Evolutionary conservation across 2,888 invertebrate species (phyloP).

Genomic region (Archaeoteleia sp.): DNA sequence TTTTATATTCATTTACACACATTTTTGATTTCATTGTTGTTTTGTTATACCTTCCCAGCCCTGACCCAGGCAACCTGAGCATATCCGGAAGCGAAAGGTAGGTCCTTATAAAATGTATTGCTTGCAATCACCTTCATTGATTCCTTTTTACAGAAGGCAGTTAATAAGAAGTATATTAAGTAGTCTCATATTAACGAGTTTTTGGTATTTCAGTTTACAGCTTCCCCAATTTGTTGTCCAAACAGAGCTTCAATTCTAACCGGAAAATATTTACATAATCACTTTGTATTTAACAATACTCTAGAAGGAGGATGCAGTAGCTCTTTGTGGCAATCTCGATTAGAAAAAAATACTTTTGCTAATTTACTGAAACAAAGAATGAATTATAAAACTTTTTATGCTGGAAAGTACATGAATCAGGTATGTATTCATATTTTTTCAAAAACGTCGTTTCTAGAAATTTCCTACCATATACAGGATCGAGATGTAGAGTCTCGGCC

Average conservation of each 20-base stretch:
- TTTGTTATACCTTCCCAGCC: no score
- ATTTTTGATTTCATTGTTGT: no score
- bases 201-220: conserved; percentile 86
- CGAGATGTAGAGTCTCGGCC: no score
- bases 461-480: no score
- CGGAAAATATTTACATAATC: conserved; percentile 90
- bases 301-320: conserved; percentile 86
- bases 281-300: conserved; percentile 86
- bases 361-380: conserved; percentile 79
- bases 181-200: no score
- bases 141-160: no score
- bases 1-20: no score
- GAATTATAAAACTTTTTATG: conserved; percentile 90
- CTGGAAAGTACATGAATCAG: conserved; percentile 95
- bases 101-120: no score
- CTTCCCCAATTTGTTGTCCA: conserved; percentile 92
- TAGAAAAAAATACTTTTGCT: conserved; percentile 83
- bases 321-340: conserved; percentile 79
- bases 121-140: no score
- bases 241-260: conserved; percentile 91
- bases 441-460: no score
- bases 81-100: no score
- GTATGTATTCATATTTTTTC: conserved; percentile 75
- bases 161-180: conserved; percentile 10
- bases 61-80: no score